Evolutionary conservation across 2,888 invertebrate species (phyloP).

Genomic region (Elaeidobius kamerunicus): DNA sequence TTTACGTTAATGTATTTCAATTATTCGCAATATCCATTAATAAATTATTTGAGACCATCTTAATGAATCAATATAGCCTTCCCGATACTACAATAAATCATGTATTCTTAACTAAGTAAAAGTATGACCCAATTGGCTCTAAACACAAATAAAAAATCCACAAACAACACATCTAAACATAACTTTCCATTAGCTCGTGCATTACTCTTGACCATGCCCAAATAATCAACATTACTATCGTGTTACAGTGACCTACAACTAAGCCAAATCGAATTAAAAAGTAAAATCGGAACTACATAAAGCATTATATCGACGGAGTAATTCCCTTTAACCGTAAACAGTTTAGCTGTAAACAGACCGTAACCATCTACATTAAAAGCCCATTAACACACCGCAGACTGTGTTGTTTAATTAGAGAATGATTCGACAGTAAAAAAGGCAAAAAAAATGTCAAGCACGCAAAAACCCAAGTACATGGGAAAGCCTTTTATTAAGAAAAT

Average conservation of each 20-base stretch:
- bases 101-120: constrained; percentile 2
- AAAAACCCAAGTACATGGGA: constrained; percentile 35
- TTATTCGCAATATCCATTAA: too few relatives aligned
- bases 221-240: constrained; percentile 17
- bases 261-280: constrained; percentile 20
- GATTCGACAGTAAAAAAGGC: too few relatives aligned
- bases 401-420: constrained; percentile 24
- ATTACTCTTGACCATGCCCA: constrained; percentile 12
- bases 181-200: constrained; percentile 19
- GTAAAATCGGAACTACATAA: constrained; percentile 24
- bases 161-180: background rate
- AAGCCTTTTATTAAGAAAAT: constrained; percentile 43
- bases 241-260: constrained; percentile 29
- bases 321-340: constrained; percentile 16
- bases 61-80: background rate
- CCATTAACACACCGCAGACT: constrained; percentile 10
- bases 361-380: constrained; percentile 21
- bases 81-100: background rate
- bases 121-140: constrained; percentile 15
- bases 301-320: constrained; percentile 8
- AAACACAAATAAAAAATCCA: constrained; percentile 1
- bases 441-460: constrained; percentile 38
- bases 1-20: too few relatives aligned
- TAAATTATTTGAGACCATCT: too few relatives aligned
- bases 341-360: constrained; percentile 27